A percentile compares a stretch with the other conserved stretches of the same genome.
These are phyloP conservation scores for Enteromius viviparus DNA, from an alignment of 2,797 vertebrate species.

Conservation along the genomic window DNA sequence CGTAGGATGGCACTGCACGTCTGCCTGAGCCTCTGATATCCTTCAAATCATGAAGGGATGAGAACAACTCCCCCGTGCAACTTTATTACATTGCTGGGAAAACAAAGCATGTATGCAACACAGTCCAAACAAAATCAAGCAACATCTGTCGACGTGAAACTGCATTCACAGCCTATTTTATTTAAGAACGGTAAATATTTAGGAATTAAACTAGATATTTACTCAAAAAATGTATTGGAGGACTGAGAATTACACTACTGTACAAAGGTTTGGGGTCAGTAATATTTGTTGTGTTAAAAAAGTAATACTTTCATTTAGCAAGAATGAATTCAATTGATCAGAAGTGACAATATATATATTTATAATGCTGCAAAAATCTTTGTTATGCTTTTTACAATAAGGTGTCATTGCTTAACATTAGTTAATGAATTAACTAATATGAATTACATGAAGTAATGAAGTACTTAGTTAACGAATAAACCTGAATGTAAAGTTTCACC, in stretches of 20 bases:
- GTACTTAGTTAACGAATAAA: no score
- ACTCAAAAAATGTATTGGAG: neutral
- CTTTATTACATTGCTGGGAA: conserved; percentile 18
- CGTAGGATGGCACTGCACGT: conserved; percentile 18
- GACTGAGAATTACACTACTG: no score
- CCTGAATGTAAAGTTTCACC: no score
- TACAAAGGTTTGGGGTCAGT: neutral
- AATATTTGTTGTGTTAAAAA: neutral
- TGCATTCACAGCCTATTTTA: neutral
- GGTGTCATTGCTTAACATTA: no score
- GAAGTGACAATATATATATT: neutral
- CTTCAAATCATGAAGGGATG: conserved; percentile 3
- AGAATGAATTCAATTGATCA: neutral
- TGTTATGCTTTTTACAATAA: no score
- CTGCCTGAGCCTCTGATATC: conserved; percentile 26
- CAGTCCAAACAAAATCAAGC: neutral
- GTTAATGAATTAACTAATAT: no score
- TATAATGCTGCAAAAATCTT: neutral
- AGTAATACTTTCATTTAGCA: neutral
- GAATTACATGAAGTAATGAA: no score
- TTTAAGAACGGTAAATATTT: neutral
- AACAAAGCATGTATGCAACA: neutral
- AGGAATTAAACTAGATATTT: neutral
- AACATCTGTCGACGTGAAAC: neutral
- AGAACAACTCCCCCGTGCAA: conserved; percentile 4